Base-by-base conservation (phyloP, 2,797 vertebrate genomes). In the Discoglossus pictus region DNA sequence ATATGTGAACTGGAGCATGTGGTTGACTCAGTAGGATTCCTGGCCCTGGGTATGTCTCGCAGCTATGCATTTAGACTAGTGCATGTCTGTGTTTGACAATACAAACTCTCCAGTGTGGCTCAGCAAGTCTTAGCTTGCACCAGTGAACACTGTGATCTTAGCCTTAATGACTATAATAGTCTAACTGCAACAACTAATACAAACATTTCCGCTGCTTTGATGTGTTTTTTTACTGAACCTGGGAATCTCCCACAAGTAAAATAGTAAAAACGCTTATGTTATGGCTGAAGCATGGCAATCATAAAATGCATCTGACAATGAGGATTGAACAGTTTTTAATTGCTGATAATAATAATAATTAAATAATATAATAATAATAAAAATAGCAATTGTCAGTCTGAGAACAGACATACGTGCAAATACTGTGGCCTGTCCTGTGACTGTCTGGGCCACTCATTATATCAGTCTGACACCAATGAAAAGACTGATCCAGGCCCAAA, bases 161-260 rank as follows among this genome's bases (percentile, higher is more conserved):
- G 58, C 54, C n/a, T 16, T 40, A 51, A 39, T 42, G 35, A 18
- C 2, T 13, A 25, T 15, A 38, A 54, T 23, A 51, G 34, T 20
- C 47, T 15, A 53, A 21, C 50, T 17, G 40, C 23, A 62, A 20
- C 31, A 20, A 42, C 36, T 47, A 39, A 40, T 20, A 55, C 50
- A 69, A 69, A 62, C 50, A 69, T 62, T 54, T 62, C 67, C 67
- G 38, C 27, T 53, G 36, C 40, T 48, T 50, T 42, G 7, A 20
- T 21, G 34, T 68, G 4, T 25, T 25, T 36, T 68, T 27, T 47
- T 16, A 15, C 27, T 12, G 58, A 44, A 69, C 51, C 50, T 47
- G 67, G 58, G 59, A 69, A 69, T 61, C 27, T 55, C 67, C 67
- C 59, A 7, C 36, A 11, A 47, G 50, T n/a, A n/a, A n/a, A n/a